These are phyloP conservation scores for Chelon labrosus DNA, from an alignment of 2,797 vertebrate genomes.

Conservation along the genomic window DNA sequence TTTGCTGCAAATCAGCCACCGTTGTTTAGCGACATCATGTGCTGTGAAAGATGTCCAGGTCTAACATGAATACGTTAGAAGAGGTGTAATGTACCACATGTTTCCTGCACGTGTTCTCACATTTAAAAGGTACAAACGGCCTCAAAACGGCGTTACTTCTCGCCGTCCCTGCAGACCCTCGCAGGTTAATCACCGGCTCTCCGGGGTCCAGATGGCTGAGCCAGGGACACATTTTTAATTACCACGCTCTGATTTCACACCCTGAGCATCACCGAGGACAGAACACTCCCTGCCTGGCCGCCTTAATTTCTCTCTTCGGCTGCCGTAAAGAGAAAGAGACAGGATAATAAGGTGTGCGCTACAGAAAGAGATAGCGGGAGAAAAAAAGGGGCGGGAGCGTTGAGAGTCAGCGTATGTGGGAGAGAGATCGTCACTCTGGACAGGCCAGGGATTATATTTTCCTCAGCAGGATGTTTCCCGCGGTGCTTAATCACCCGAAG, in stretches of 20 bases:
- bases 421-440: conserved; percentile 57
- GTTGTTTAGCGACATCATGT: no score
- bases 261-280: conserved; percentile 62
- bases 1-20: no score
- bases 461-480: conserved; percentile 69
- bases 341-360: conserved; percentile 47
- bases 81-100: not conserved
- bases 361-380: conserved; percentile 25
- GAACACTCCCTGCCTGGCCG: conserved; percentile 52
- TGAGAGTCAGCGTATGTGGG: conserved; percentile 28
- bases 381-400: conserved; percentile 8
- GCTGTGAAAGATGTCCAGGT: not conserved
- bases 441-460: conserved; percentile 72
- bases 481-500: conserved; percentile 66
- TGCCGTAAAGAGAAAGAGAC: conserved; percentile 7
- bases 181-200: conserved; percentile 73
- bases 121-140: not conserved
- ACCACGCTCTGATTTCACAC: conserved; percentile 78
- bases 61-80: not conserved
- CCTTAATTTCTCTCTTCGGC: conserved; percentile 48
- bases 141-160: conserved; percentile 25
- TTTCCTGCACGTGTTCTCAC: not conserved
- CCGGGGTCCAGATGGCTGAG: conserved; percentile 73
- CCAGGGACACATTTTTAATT: conserved; percentile 81
- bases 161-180: conserved; percentile 55